Evolutionary conservation across 2,797 vertebrate species (phyloP), one percentile per base, ranked within the genome.

Genomic region (Betta splendens): DNA sequence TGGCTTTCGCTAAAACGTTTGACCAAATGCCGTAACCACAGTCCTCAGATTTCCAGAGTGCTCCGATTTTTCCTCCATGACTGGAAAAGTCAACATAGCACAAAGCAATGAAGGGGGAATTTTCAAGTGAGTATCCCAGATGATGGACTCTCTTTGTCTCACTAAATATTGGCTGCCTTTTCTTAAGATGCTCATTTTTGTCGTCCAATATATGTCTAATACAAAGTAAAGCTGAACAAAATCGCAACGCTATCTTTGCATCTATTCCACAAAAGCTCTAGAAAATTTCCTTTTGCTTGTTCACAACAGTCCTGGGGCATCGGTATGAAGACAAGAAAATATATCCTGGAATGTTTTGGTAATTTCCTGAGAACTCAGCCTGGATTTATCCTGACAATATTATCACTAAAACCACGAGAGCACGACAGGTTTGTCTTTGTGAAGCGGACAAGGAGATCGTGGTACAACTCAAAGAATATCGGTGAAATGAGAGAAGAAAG

Each of bases 1-100:
- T 0, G 52, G 40, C 49, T 80, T 63, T 44, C 73, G 61, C 71
- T 76, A 28, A 77, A 81, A 54, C 28, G 37, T 75, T 61, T 60
- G 64, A 77, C 79, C 77, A 28, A 70, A 61, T 69, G 67, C 44
- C 70, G 68, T 75, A 44, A 75, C 76, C 78, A 74, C 61, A 72
- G 67, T 64, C 61, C 65, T 75, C 64, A 52, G 57, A 75, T 86
- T 86, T 84, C 83, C 72, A 73, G 71, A 74, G 43, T 16, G 64
- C 36, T 32, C 63, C 69, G 38, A 51, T 67, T 80, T 79, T 83
- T 53, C 64, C 60, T 59, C 50, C 45, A 3, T 32, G 64, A 62
- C 64, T 87, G 81, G 85, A 87, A 89, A 87, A 82, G 61, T 77
- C 71, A 73, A 80, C 73, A 77, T 66, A 81, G 77, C 71, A 79